Base-by-base conservation (phyloP, 2,113 vertebrate genomes). In the Aepyceros melampus region DNA sequence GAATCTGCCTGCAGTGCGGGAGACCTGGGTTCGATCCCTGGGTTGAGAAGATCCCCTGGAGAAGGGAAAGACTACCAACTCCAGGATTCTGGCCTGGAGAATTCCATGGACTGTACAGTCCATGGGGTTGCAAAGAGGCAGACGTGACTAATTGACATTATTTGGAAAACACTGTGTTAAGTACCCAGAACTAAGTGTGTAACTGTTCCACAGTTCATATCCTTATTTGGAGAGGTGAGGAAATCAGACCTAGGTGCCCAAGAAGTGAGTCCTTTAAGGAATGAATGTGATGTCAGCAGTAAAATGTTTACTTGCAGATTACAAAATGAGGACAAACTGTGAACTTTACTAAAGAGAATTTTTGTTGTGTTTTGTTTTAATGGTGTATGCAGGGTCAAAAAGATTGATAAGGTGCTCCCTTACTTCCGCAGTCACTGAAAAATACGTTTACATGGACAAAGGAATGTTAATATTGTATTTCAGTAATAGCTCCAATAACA, bases 131-230 rank as follows among this genome's bases (percentile, higher is more conserved):
- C n/a, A 71, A 71, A 23, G 5, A 71, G n/a, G 19, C 10, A 0
- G 67, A 71, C 67, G 40, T 0, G 0, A 71, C 67, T 71, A 71
- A 40, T 23, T 0, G 10, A 71, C n/a, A 71, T n/a, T 36, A 55
- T 64, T 56, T 84, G 58, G 36, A 47, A 96, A 96, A 58, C 16
- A 53, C 0, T 21, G 1, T 31, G 17, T 7, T 82, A 6, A 17
- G 0, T 1, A 40, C 7, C 23, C 6, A 83, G 31, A 2, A 11
- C 6, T 10, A 40, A 56, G 4, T 6, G 13, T 2, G 1, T 25
- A 43, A 33, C 6, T 71, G 7, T 53, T 56, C 43, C 29, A 58
- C 23, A 60, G 31, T 49, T 76, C 17, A 55, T 47, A 71, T 84
- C 13, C 16, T 91, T 29, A 47, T 58, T 27, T 89, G 89, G 15